phyloP scores from a whole-genome alignment of 1,140 invertebrate species.

The Zeugodacus cucurbitae region DNA sequence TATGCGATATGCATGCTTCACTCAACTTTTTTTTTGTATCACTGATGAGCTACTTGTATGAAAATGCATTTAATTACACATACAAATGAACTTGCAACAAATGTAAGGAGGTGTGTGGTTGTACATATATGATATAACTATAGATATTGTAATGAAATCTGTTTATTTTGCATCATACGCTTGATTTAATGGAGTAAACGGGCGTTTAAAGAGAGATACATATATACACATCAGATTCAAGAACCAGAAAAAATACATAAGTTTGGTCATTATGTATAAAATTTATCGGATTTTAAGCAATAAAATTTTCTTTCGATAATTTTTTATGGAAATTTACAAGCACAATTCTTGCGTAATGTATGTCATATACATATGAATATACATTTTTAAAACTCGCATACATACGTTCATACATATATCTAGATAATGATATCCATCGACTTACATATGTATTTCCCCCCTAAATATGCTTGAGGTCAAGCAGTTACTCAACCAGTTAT shows the following conservation, averaged over 20 bases:
- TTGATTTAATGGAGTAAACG: background rate
- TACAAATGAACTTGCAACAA: background rate
- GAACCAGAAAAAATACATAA: too few species aligned
- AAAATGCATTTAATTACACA: background rate
- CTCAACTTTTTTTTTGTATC: background rate
- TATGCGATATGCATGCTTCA: background rate
- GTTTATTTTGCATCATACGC: background rate
- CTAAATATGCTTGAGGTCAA: background rate
- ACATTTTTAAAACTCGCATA: background rate
- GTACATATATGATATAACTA: background rate
- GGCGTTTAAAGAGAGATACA: background rate
- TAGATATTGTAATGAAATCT: constrained; percentile 10
- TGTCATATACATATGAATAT: background rate
- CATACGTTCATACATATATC: background rate
- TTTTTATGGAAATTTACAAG: background rate
- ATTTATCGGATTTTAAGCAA: too few species aligned
- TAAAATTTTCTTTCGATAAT: too few species aligned
- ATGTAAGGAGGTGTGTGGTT: background rate
- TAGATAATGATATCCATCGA: background rate
- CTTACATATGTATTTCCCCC: background rate
- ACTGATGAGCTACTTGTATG: background rate
- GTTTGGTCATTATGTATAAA: too few species aligned
- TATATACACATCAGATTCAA: background rate
- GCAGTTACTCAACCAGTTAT: too few species aligned
- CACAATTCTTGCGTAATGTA: background rate